A percentile compares a stretch with the other conserved stretches of the same genome.
Evolutionary conservation across 2,888 invertebrate species (phyloP).

Genomic region (Thalpophila matura): DNA sequence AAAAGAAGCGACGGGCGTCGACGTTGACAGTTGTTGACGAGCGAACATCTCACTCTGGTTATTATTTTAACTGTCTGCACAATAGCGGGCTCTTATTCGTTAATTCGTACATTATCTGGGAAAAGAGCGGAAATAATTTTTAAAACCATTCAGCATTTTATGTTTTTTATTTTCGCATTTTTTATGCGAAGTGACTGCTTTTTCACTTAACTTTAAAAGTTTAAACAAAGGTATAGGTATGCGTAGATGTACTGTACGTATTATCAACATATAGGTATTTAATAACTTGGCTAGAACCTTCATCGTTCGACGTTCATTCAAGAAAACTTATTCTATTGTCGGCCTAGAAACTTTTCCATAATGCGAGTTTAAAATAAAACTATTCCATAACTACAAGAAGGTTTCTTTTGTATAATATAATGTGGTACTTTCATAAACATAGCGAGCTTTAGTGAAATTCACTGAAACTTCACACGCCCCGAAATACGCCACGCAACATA

Average conservation of each 20-base stretch:
- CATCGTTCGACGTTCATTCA: no score
- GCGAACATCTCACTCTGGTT: conserved; percentile 49
- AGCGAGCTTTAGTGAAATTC: background rate
- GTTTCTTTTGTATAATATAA: background rate
- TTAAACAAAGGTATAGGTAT: no score
- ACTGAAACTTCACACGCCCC: background rate
- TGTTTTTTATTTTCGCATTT: conserved; percentile 1
- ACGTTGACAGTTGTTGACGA: conserved; percentile 45
- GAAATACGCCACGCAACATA: conserved; percentile 2
- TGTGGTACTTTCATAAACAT: background rate
- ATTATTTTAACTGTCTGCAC: conserved; percentile 52
- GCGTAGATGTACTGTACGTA: no score
- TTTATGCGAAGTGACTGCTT: background rate
- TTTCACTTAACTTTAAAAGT: no score
- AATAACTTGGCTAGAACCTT: no score
- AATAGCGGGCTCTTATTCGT: conserved; percentile 41
- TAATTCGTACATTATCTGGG: conserved; percentile 27
- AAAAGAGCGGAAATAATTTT: conserved; percentile 10
- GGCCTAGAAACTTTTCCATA: no score
- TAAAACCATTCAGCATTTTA: no score
- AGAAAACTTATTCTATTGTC: no score
- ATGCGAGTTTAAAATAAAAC: no score
- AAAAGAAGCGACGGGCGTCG: conserved; percentile 26
- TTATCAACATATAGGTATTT: no score
- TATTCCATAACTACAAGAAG: no score